phyloP scores from a whole-genome alignment of 2,113 vertebrate species.

The Trichomycterus rosablanca region DNA sequence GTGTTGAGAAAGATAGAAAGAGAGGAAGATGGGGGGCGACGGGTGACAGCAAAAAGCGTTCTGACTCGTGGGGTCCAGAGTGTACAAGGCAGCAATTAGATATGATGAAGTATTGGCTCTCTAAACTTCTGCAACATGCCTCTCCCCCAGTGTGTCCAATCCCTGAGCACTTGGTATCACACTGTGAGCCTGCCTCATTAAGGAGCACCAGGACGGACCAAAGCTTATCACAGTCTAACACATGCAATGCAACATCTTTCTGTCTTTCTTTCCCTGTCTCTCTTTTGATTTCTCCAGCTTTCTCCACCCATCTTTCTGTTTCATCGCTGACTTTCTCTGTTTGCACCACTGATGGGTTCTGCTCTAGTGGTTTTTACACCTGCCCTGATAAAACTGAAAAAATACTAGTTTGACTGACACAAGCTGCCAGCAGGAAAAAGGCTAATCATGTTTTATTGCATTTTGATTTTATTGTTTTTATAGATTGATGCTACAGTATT shows the following conservation, averaged over 20 bases:
- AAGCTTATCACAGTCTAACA: conserved; percentile 82
- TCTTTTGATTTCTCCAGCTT: conserved; percentile 8
- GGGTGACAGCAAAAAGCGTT: conserved; percentile 45
- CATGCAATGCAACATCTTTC: conserved; percentile 58
- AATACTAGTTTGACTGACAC: too few species aligned
- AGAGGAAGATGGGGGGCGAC: conserved; percentile 15
- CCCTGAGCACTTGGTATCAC: conserved; percentile 56
- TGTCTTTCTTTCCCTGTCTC: conserved; percentile 14
- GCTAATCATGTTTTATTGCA: too few species aligned
- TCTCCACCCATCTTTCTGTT: conserved; percentile 17
- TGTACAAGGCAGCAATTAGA: conserved; percentile 69
- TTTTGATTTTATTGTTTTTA: too few species aligned
- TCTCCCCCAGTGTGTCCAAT: conserved; percentile 53
- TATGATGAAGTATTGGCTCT: conserved; percentile 65
- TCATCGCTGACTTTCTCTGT: conserved; percentile 2
- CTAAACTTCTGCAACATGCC: conserved; percentile 54
- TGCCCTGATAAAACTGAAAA: too few species aligned
- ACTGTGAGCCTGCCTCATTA: conserved; percentile 77
- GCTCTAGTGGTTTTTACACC: not conserved
- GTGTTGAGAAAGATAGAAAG: conserved; percentile 24
- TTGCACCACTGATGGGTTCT: conserved; percentile 6
- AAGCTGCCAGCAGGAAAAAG: too few species aligned
- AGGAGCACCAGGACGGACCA: conserved; percentile 70
- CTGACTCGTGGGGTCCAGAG: conserved; percentile 53
- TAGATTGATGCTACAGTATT: too few species aligned